Conservation (phyloP, 1,140 invertebrate genomes). For the Cyphomyrmex costatus region DNA sequence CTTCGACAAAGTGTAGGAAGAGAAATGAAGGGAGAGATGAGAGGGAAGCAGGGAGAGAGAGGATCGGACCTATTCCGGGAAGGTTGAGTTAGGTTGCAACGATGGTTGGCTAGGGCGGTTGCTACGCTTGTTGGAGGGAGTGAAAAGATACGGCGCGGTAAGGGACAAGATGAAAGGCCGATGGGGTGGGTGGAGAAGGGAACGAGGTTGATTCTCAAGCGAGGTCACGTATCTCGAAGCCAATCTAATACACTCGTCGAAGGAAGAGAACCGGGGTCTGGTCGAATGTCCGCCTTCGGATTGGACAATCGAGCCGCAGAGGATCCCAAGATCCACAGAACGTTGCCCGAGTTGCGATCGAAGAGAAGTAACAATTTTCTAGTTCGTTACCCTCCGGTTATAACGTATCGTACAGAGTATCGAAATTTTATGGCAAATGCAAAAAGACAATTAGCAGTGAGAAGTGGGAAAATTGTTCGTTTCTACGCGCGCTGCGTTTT, state of each 20-base stretch:
- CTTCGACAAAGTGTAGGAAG: slow-evolving; percentile 31
- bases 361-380: slow-evolving; percentile 41
- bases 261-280: slow-evolving; percentile 65
- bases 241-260: slow-evolving; percentile 85
- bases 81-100: slow-evolving; percentile 75
- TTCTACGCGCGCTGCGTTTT: slow-evolving; percentile 19
- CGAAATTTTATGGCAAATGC: slow-evolving; percentile 21
- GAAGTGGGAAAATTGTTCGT: background rate
- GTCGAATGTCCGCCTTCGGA: slow-evolving; percentile 71
- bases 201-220: slow-evolving; percentile 83
- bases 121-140: slow-evolving; percentile 53
- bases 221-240: slow-evolving; percentile 85
- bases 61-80: slow-evolving; percentile 65
- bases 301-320: slow-evolving; percentile 71
- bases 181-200: slow-evolving; percentile 65
- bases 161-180: slow-evolving; percentile 45
- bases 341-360: slow-evolving; percentile 20
- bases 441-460: slow-evolving; percentile 11
- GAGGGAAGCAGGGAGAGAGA: background rate
- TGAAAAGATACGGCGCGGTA: slow-evolving; percentile 60
- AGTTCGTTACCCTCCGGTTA: slow-evolving; percentile 40
- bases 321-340: slow-evolving; percentile 35
- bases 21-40: slow-evolving; percentile 51
- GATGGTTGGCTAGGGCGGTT: slow-evolving; percentile 66
- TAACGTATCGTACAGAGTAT: background rate